A percentile compares a stretch with the other conserved stretches of the same genome.
phyloP scores from a whole-genome alignment of 1,140 invertebrate species.

The Popillia japonica region DNA sequence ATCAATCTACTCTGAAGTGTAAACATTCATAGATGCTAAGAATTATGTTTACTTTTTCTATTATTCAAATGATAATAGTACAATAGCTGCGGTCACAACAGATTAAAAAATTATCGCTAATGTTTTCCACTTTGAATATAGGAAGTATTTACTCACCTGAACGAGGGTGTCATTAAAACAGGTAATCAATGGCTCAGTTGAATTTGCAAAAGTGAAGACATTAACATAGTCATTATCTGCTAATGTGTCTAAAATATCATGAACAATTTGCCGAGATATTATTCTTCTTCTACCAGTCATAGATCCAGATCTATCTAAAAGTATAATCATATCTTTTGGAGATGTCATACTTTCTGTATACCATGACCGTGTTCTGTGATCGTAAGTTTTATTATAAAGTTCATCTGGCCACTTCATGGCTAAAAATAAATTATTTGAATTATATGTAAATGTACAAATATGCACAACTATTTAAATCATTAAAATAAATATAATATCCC shows the following conservation, averaged over 20 bases:
- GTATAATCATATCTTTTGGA: constrained; percentile 95
- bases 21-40: too few species aligned
- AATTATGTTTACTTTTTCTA: too few species aligned
- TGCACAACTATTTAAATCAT: constrained; percentile 45
- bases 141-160: constrained; percentile 60
- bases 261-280: constrained; percentile 93
- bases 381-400: constrained; percentile 83
- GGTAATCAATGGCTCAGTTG: constrained; percentile 77
- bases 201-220: constrained; percentile 86
- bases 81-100: too few species aligned
- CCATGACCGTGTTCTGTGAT: constrained; percentile 88
- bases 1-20: too few species aligned
- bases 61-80: too few species aligned
- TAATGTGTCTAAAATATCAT: constrained; percentile 95
- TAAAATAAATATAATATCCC: too few species aligned
- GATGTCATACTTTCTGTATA: constrained; percentile 97
- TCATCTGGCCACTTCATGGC: constrained; percentile 76
- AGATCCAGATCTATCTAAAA: constrained; percentile 95
- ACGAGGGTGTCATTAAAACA: constrained; percentile 90
- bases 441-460: not conserved
- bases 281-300: constrained; percentile 94
- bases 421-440: constrained; percentile 45
- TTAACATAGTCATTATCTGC: constrained; percentile 99
- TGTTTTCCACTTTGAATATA: too few species aligned
- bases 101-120: too few species aligned